Base-by-base conservation (phyloP, 2,888 invertebrate genomes). In the Cinara cedri region DNA sequence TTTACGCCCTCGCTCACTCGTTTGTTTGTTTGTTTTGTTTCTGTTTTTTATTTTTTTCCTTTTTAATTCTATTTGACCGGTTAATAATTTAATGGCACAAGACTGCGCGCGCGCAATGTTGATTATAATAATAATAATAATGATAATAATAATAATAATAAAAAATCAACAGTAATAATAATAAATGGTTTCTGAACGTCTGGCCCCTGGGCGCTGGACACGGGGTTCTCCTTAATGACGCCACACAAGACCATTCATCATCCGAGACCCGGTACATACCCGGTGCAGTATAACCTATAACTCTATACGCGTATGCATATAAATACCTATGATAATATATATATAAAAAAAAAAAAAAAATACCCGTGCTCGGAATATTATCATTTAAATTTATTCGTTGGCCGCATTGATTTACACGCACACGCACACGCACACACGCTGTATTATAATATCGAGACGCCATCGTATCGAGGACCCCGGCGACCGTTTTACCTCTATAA, bases 1-100 rank as follows among this genome's bases (percentile, higher is more conserved):
- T 57, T 76, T 76, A 78, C 78, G 78, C 78, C 78, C 68, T 78
- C 78, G 78, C 49, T 6, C 34, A 6, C 68, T 60, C 60, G 78
- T 78, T 78, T 78, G 78, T 78, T 78, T 78, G n/a, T 68, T 34
- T 34, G 6, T 34, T 4, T 34, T n/a, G n/a, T n/a, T n/a, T n/a
- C n/a, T n/a, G n/a, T 78, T 78, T 78, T 68, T 34, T 34, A 34
- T 34, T 4, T 34, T n/a, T n/a, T n/a, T n/a, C n/a, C n/a, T n/a
- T 4, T 34, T 4, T 6, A 34, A 34, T 34, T 4, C 6, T 78
- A 78, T 78, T 78, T 70, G 78, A 78, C 78, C 70, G 60, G 78
- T 78, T 78, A 78, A 78, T 78, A 78, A 70, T 78, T 70, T 70
- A 78, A 70, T 78, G 60, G 78, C 76, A 76, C 66, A 57, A 57